phyloP scores from a whole-genome alignment of 2,888 invertebrate genomes.

The Neoitamus cyanurus region DNA sequence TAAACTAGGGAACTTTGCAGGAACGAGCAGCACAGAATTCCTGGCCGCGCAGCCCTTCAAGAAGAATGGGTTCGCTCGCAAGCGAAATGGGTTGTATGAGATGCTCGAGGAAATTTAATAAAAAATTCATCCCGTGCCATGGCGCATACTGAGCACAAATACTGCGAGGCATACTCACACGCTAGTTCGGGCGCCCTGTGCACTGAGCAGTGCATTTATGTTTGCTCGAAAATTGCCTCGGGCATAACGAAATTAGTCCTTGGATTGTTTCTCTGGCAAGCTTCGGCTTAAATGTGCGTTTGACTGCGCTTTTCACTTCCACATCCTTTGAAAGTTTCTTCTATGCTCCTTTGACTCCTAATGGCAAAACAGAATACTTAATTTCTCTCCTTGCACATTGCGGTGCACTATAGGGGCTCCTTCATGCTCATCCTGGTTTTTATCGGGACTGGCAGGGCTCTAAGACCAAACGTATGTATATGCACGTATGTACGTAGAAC shows the following conservation, averaged over 20 bases:
- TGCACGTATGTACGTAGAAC: not conserved
- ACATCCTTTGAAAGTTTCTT: slow-evolving; percentile 31
- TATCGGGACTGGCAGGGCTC: not conserved
- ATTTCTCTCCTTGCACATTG: not conserved
- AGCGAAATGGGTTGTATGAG: slow-evolving; percentile 33
- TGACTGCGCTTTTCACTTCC: slow-evolving; percentile 35
- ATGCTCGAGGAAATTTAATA: slow-evolving; percentile 38
- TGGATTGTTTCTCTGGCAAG: slow-evolving; percentile 32
- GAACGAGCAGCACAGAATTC: not conserved
- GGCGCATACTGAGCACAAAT: slow-evolving; percentile 17
- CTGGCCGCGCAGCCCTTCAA: not conserved
- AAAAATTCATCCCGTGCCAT: slow-evolving; percentile 27
- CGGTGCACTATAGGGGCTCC: not conserved
- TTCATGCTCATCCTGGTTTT: slow-evolving; percentile 17
- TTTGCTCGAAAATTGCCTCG: slow-evolving; percentile 29
- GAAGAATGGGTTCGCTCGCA: slow-evolving; percentile 23
- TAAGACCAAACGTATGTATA: no score
- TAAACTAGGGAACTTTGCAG: not conserved
- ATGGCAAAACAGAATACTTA: slow-evolving; percentile 35
- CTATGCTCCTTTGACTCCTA: slow-evolving; percentile 34
- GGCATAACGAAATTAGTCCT: slow-evolving; percentile 40
- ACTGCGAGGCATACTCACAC: slow-evolving; percentile 10
- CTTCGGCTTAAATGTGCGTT: slow-evolving; percentile 39
- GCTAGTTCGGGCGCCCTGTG: slow-evolving; percentile 11
- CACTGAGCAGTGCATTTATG: slow-evolving; percentile 7